Conservation (phyloP, 2,888 invertebrate genomes). For the Heliconius sara region DNA sequence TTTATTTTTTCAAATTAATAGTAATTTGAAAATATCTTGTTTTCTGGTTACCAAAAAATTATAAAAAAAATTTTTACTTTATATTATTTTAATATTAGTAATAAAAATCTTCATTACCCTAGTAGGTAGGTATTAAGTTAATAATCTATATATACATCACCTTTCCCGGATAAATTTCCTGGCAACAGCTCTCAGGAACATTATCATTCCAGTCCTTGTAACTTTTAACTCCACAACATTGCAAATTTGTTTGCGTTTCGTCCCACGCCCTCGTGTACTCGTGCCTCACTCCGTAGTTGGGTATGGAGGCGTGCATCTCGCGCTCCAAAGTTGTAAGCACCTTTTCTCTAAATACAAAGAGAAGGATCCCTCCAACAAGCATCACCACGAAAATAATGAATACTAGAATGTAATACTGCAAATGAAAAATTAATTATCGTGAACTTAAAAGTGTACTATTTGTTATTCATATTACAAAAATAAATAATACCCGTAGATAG, state of each 20-base stretch:
- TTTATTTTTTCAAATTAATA: too few relatives aligned
- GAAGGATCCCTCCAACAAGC: slow-evolving; percentile 94
- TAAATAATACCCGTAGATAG: too few relatives aligned
- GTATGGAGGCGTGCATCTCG: slow-evolving; percentile 90
- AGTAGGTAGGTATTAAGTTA: not conserved
- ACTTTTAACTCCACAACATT: slow-evolving; percentile 92
- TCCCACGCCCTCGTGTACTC: slow-evolving; percentile 94
- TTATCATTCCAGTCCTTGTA: slow-evolving; percentile 90
- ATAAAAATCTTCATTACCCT: not conserved
- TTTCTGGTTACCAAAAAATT: too few relatives aligned
- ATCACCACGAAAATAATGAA: slow-evolving; percentile 95
- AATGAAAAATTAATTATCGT: slow-evolving; percentile 37
- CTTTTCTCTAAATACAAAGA: slow-evolving; percentile 94
- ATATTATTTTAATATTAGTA: too few relatives aligned
- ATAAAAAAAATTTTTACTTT: too few relatives aligned
- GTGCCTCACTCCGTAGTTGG: slow-evolving; percentile 87
- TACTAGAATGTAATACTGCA: slow-evolving; percentile 94
- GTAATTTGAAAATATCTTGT: too few relatives aligned
- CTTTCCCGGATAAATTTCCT: slow-evolving; percentile 84
- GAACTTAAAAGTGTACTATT: too few relatives aligned
- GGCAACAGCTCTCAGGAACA: slow-evolving; percentile 91
- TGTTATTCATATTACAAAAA: too few relatives aligned
- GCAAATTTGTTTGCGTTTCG: slow-evolving; percentile 91
- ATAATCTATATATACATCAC: slow-evolving; percentile 57
- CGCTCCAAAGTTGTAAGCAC: slow-evolving; percentile 89